phyloP scores from a whole-genome alignment of 2,113 vertebrate species.

The Trachemys scripta region DNA sequence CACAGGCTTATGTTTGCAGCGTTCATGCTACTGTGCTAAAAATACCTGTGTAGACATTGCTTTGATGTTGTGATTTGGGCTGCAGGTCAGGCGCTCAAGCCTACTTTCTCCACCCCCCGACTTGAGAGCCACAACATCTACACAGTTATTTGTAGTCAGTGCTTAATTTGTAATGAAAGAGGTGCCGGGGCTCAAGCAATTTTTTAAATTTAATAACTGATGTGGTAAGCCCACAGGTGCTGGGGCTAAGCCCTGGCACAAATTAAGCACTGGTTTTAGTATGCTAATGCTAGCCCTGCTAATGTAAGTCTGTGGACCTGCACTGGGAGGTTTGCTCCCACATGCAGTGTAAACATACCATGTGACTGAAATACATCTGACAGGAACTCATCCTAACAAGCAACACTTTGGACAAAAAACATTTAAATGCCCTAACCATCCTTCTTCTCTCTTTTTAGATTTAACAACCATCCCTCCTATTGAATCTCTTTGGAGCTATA shows the following conservation, averaged over 20 bases:
- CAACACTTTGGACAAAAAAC: background rate
- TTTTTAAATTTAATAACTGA: too few species aligned
- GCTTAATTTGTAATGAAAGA: too few species aligned
- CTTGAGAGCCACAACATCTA: background rate
- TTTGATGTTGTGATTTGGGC: too few species aligned
- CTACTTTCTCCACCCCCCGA: too few species aligned
- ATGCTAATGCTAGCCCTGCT: background rate
- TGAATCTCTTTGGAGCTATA: constrained; percentile 56
- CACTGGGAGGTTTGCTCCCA: background rate
- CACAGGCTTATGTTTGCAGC: too few species aligned
- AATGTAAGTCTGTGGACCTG: background rate
- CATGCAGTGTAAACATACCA: background rate
- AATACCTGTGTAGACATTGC: too few species aligned
- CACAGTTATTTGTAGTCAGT: background rate
- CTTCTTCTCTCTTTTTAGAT: constrained; percentile 24
- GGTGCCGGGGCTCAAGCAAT: too few species aligned
- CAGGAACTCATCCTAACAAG: background rate
- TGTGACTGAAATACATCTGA: background rate
- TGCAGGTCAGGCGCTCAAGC: too few species aligned
- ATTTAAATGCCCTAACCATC: background rate
- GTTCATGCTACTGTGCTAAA: too few species aligned
- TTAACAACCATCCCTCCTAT: constrained; percentile 41
- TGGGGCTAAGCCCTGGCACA: too few species aligned
- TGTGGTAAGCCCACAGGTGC: too few species aligned
- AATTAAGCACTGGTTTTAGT: background rate